Base-by-base conservation (phyloP, 2,888 invertebrate species). In the Synergus gifuensis region DNA sequence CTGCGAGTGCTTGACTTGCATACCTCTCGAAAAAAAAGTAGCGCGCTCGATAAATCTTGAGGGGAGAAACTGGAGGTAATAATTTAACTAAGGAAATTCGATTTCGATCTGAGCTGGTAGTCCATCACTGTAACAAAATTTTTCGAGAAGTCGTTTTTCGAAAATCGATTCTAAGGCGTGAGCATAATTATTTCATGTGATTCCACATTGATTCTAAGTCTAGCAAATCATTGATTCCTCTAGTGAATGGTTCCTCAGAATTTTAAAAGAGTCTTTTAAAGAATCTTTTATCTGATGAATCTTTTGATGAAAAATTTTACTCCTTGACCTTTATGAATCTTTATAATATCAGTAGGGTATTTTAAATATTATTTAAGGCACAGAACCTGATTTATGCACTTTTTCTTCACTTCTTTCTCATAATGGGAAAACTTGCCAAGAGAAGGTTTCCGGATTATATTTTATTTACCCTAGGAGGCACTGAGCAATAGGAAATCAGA, bases 1-100 rank as follows among this genome's bases (percentile, higher is more conserved):
- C 22, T 8, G 18, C 42, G 22, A 46, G 67, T 22, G 44, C 44
- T 67, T 67, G 67, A 67, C 67, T 67, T 9, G 22, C 67, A 44
- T 14, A 22, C 22, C 22, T 44, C 44, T 67, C n/a, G 11, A 42
- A 42, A 46, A 46, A 67, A 67, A 67, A 66, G 67, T 18, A 14
- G 36, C 16, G 36, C 28, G 63, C 36, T 36, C 36, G 44, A 44
- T 44, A 22, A 67, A 67, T 22, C 18, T 46, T 44, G 22, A 46
- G 18, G 44, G 22, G 2, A 42, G 14, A 18, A 67, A 22, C 11
- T 14, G 22, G 4, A 18, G 22, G 22, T 16, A 40, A 63, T 63
- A 63, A 63, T 16, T 63, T 28, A 63, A 28, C 2, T 42, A n/a
- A 5, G 18, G 42, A 66, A 66, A 66, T 42, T 18, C 64, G 42